phyloP scores from a whole-genome alignment of 1,140 invertebrate species.

The Drosophila pseudoobscura region DNA sequence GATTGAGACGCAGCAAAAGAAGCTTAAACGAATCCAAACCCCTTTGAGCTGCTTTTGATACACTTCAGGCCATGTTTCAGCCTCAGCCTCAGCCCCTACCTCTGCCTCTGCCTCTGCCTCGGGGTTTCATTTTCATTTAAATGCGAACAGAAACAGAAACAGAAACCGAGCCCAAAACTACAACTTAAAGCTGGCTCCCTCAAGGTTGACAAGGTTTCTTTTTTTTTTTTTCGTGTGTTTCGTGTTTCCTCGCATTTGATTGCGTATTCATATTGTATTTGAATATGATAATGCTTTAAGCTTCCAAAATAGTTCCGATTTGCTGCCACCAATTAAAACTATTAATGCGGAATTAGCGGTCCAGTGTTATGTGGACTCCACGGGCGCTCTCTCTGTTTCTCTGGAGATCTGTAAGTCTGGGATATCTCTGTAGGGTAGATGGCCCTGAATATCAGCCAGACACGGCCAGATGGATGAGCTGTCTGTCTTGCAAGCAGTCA shows the following conservation, averaged over 20 bases:
- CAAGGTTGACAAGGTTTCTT: constrained; percentile 61
- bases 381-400: background rate
- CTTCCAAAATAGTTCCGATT: constrained; percentile 50
- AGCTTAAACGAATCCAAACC: too few species aligned
- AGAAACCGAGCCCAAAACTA: constrained; percentile 2
- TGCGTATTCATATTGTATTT: constrained; percentile 46
- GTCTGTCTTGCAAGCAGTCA: constrained; percentile 19
- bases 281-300: constrained; percentile 42
- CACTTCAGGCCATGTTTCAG: constrained; percentile 35
- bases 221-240: constrained; percentile 19
- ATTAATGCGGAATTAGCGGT: constrained; percentile 66
- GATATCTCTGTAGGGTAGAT: background rate
- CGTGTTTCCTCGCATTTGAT: constrained; percentile 26
- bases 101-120: too few species aligned
- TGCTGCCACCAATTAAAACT: constrained; percentile 59
- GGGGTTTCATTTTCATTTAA: constrained; percentile 65
- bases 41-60: constrained; percentile 10
- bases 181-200: constrained; percentile 41
- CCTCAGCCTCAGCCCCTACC: too few species aligned
- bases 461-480: constrained; percentile 28
- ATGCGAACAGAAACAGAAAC: constrained; percentile 49
- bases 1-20: too few species aligned
- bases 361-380: constrained; percentile 61
- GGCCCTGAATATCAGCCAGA: constrained; percentile 40
- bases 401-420: background rate